Base-by-base conservation (phyloP, 2,113 vertebrate genomes). In the Desmodus rotundus region DNA sequence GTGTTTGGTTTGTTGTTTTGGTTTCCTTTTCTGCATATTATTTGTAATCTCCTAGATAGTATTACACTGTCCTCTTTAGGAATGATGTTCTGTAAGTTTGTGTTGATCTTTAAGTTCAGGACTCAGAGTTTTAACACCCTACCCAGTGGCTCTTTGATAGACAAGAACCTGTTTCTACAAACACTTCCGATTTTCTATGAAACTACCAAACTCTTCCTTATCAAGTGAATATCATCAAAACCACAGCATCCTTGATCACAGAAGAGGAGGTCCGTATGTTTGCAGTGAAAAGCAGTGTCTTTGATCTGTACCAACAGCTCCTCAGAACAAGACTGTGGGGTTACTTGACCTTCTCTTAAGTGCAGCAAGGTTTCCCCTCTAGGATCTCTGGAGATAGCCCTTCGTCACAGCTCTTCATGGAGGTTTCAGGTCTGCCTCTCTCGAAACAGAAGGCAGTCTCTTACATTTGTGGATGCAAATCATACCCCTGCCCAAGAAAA, bases 151-250 rank as follows among this genome's bases (percentile, higher is more conserved):
- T 89, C 80, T 93, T 70, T 97, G n/a, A 95, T 87, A 95, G 95
- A 91, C 11, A 14, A 74, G 86, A 95, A 80, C 88, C 50, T 85
- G 58, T 95, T 96, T 97, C 94, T 97, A 97, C 91, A 96, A 93
- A 95, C 88, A 97, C 93, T 97, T 98, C 94, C 96, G 96, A 98
- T 96, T 98, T 98, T 96, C 96, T 98, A 13, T 97, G 97, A 97
- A 98, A 97, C 96, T 96, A 89, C 38, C 91, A 84, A 28, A 72
- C 56, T 83, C 73, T 96, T 72, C 47, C 88, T 97, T 98, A 98
- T 97, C 97, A 94, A 76, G 94, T 93, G 96, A 95, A 94, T 97
- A 56, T 91, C 95, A 76, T 96, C 94, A 94, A 97, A 98, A 98
- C 97, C 97, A 98, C 97, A 97, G 97, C 95, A 95, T 94, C 96